Evolutionary conservation across 2,888 invertebrate genomes (phyloP).

Genomic region (Metacarcinus magister): DNA sequence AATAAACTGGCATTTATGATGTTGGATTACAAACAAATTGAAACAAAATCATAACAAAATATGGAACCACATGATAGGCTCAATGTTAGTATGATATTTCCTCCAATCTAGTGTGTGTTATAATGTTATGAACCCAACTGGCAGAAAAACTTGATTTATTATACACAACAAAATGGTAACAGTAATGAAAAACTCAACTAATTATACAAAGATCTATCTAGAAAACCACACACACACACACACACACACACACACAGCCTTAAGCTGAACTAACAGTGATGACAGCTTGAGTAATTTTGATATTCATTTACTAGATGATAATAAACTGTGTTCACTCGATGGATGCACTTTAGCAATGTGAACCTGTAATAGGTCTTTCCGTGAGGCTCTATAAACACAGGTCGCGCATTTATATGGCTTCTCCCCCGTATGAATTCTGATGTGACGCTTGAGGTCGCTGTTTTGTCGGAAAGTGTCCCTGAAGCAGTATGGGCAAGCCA

Average conservation of each 20-base stretch:
- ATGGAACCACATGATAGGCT: too few relatives aligned
- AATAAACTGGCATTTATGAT: neutral
- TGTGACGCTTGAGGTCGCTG: slow-evolving; percentile 81
- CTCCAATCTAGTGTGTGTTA: too few relatives aligned
- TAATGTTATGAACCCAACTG: too few relatives aligned
- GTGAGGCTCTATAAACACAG: slow-evolving; percentile 78
- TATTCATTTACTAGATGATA: neutral
- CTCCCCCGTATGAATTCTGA: slow-evolving; percentile 82
- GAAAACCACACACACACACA: neutral
- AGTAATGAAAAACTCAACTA: too few relatives aligned
- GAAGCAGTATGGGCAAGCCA: slow-evolving; percentile 81
- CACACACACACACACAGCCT: too few relatives aligned
- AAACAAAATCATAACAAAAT: neutral
- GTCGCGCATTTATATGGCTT: slow-evolving; percentile 81
- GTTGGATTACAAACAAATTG: neutral
- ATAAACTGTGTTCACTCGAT: neutral
- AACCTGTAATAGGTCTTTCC: slow-evolving; percentile 78
- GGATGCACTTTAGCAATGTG: slow-evolving; percentile 77
- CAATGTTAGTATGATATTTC: too few relatives aligned
- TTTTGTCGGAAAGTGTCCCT: slow-evolving; percentile 81
- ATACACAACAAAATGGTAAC: too few relatives aligned
- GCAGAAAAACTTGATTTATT: too few relatives aligned
- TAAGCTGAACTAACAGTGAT: neutral
- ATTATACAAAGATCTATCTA: neutral
- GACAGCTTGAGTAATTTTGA: neutral